A percentile compares a stretch with the other conserved stretches of the same genome.
phyloP scores from a whole-genome alignment of 2,797 vertebrate species.

The Schizothorax lantsangensis region DNA sequence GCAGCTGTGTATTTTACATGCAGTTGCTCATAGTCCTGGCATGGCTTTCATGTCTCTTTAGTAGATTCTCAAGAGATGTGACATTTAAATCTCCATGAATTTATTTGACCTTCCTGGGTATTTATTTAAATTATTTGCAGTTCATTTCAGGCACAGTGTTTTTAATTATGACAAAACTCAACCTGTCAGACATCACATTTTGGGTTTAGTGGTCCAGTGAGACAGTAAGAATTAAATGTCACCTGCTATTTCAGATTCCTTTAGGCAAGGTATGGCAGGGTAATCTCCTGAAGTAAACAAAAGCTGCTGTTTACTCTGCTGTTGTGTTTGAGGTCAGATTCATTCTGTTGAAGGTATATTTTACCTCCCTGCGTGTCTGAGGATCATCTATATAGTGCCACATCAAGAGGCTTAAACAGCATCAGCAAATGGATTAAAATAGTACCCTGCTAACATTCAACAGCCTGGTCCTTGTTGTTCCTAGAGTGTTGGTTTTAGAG shows the following conservation, averaged over 20 bases:
- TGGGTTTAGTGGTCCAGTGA: background rate
- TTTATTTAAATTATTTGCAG: constrained; percentile 28
- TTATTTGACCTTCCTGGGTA: constrained; percentile 19
- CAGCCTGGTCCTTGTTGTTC: background rate
- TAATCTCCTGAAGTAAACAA: background rate
- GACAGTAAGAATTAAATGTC: background rate
- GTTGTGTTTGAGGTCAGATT: background rate
- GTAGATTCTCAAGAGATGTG: constrained; percentile 46
- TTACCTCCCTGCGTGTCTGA: background rate
- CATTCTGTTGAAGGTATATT: background rate
- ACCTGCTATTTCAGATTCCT: background rate
- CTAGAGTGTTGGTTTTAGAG: background rate
- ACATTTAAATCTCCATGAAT: constrained; percentile 30
- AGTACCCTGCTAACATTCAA: background rate
- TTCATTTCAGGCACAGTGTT: constrained; percentile 19
- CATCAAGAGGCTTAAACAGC: background rate
- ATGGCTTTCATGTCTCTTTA: constrained; percentile 16
- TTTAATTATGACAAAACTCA: constrained; percentile 12
- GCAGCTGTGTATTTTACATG: constrained; percentile 23
- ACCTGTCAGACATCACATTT: constrained; percentile 7
- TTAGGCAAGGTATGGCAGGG: background rate
- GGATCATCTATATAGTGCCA: background rate
- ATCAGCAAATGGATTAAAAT: background rate
- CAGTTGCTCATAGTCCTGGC: constrained; percentile 34
- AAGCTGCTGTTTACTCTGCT: background rate